Evolutionary conservation across 2,797 vertebrate genomes (phyloP), one percentile per base, ranked within the genome.

Genomic region (Podarcis siculus): DNA sequence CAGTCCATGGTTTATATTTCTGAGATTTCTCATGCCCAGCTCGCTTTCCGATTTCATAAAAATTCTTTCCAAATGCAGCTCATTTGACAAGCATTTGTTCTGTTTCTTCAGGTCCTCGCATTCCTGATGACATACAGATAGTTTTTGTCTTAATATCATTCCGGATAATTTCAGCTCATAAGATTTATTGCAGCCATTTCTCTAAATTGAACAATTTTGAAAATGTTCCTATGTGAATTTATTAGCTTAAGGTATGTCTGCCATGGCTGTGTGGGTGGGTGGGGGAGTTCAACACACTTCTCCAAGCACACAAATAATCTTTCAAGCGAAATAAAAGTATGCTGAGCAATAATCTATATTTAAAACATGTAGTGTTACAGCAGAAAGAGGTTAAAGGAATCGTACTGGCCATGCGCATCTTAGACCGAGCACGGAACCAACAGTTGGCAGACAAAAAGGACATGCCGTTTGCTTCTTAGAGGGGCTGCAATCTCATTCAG

Each of bases 1-100:
- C 83, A 97, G 96, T 79, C 98, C 97, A 94, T 97, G 97, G 95
- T 98, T 98, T 89, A 97, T 92, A 93, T 95, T 97, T 86, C 97
- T 94, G 39, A 98, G 96, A 94, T 96, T 97, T 94, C 97, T 97
- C 97, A 98, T 97, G 89, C 96, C 97, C 80, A 98, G 94, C 83
- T 98, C 97, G 37, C 85, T 98, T 95, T 98, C 97, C 0, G 97
- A 97, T 90, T 97, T 96, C 97, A 98, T 97, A 95, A 95, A 89
- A 86, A 97, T 96, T 91, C 97, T 94, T 94, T 98, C 98, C 97
- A 97, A 97, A 92, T 97, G 97, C 92, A 98, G 97, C 93, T 98
- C 97, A 1, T 96, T 97, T 19, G 95, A 95, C 61, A 98, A 84
- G 89, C 95, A 97, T 92, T 97, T 97, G 94, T 98, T 98, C 90